Evolutionary conservation across 2,888 invertebrate species (phyloP).

Genomic region (Eupithecia dodoneata): DNA sequence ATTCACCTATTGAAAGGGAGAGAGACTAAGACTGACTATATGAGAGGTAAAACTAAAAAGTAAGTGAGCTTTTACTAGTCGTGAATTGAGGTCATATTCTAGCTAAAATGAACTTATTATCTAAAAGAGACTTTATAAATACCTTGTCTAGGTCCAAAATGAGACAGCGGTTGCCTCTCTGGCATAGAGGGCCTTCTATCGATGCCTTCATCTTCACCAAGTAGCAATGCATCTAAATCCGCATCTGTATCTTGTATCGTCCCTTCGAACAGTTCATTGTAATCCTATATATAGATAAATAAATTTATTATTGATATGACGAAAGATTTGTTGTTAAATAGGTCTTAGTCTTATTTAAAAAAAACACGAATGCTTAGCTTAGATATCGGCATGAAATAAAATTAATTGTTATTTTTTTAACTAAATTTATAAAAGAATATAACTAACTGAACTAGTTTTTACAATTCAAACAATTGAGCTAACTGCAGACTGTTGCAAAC

Average conservation of each 20-base stretch:
- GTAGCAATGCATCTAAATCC: slow-evolving; percentile 90
- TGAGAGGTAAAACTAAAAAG: neutral
- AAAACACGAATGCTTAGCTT: neutral
- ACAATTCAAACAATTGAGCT: no score
- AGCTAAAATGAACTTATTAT: neutral
- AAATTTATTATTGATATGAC: slow-evolving; percentile 7
- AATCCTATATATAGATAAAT: slow-evolving; percentile 85
- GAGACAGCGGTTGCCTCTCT: slow-evolving; percentile 90
- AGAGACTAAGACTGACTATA: neutral
- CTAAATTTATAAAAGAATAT: no score
- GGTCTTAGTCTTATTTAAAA: neutral
- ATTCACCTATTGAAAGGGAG: neutral
- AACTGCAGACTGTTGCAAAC: no score
- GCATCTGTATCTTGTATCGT: slow-evolving; percentile 89
- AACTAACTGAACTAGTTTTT: no score
- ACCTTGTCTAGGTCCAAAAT: slow-evolving; percentile 94
- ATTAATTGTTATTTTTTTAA: no score
- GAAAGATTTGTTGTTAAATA: neutral
- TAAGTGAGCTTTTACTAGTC: neutral
- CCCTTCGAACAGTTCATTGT: slow-evolving; percentile 95
- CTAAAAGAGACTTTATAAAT: slow-evolving; percentile 23
- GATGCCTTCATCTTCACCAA: slow-evolving; percentile 88
- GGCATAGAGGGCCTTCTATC: slow-evolving; percentile 89
- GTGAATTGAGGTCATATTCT: neutral
- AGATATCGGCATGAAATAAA: neutral